Conservation (phyloP, 2,113 vertebrate species). For the Hippocampus zosterae region DNA sequence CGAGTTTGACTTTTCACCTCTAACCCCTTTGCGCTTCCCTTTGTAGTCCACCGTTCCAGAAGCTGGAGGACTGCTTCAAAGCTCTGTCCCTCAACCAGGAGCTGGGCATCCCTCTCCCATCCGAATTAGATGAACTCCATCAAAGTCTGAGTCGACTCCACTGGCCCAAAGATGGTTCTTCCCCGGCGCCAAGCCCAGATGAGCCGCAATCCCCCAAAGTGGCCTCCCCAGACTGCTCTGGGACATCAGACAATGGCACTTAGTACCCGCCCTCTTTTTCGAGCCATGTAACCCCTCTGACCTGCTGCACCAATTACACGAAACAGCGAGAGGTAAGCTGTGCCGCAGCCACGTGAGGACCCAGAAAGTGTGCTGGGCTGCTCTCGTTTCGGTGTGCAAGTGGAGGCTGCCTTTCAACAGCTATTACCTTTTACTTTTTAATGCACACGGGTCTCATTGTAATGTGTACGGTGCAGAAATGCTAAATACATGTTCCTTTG, state of each 20-base stretch:
- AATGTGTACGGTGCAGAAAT: conserved; percentile 39
- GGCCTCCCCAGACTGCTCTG: conserved; percentile 37
- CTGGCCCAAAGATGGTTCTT: conserved; percentile 45
- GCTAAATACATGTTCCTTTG: conserved; percentile 6
- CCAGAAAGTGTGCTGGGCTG: conserved; percentile 50
- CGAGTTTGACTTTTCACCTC: no score
- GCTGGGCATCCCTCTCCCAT: conserved; percentile 86
- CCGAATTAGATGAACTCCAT: conserved; percentile 89
- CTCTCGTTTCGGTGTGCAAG: conserved; percentile 25
- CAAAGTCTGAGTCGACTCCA: conserved; percentile 69
- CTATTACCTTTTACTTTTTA: conserved; percentile 21
- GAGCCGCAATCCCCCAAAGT: conserved; percentile 22
- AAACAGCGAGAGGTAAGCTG: conserved; percentile 17
- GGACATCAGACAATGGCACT: conserved; percentile 36
- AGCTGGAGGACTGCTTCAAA: conserved; percentile 91
- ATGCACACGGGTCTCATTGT: conserved; percentile 10
- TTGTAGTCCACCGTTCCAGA: conserved; percentile 85
- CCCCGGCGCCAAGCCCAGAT: conserved; percentile 29
- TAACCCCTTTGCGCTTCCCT: conserved; percentile 10
- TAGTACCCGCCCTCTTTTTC: conserved; percentile 36
- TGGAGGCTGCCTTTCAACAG: conserved; percentile 50
- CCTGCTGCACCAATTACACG: conserved; percentile 54
- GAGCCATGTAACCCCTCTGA: conserved; percentile 36
- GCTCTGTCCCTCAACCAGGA: conserved; percentile 89
- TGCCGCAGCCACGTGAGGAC: conserved; percentile 36